Evolutionary conservation across 1,140 invertebrate species (phyloP).

Genomic region (Brachionus angularis): DNA sequence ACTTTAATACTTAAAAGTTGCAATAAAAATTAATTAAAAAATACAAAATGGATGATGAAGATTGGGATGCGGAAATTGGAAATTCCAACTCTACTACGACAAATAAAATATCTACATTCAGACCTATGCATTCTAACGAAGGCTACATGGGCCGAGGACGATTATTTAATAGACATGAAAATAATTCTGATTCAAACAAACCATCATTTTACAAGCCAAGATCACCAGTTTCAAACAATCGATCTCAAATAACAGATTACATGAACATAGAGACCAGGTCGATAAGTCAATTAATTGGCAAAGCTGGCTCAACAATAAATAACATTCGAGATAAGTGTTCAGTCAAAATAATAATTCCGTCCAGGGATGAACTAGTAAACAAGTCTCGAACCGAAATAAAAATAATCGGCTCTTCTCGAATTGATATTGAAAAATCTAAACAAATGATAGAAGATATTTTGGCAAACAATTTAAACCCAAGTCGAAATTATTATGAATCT

Average conservation of each 20-base stretch:
- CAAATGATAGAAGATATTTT: slow-evolving; percentile 4
- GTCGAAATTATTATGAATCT: too few relatives aligned
- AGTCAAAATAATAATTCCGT: slow-evolving; percentile 34
- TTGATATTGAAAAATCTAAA: slow-evolving; percentile 20
- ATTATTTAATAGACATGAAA: not conserved
- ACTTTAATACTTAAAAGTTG: too few relatives aligned
- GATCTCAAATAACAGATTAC: not conserved
- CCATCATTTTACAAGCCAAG: not conserved
- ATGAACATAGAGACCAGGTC: slow-evolving; percentile 6
- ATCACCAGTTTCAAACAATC: not conserved
- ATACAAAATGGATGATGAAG: slow-evolving; percentile 36
- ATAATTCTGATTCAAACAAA: not conserved
- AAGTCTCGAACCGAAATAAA: not conserved
- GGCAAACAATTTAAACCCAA: not conserved
- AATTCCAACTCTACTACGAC: not conserved
- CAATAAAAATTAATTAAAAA: slow-evolving; percentile 1
- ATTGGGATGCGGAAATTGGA: slow-evolving; percentile 37
- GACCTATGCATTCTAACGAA: not conserved
- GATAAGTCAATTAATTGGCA: slow-evolving; percentile 16
- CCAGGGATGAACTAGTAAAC: not conserved
- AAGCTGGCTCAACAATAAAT: slow-evolving; percentile 24
- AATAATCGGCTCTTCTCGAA: not conserved
- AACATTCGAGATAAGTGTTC: slow-evolving; percentile 12
- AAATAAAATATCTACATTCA: not conserved
- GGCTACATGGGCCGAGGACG: slow-evolving; percentile 4